Conservation (phyloP, 37 sponge, comb jelly and placozoan species). For the Oscarella lobularis region DNA sequence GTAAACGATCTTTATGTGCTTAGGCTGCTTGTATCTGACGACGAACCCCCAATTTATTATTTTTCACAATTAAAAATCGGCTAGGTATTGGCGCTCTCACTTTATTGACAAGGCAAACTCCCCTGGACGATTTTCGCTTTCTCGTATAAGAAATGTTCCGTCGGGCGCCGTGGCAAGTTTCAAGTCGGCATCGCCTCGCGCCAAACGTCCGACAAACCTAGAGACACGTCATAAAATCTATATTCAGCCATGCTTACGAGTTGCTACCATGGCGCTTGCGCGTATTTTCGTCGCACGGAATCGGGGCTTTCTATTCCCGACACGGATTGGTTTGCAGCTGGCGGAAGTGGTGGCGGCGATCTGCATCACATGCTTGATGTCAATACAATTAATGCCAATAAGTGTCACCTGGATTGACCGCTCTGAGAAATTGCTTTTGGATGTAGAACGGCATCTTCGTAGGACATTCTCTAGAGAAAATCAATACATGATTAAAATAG, state of each 20-base stretch:
- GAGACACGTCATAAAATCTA: not conserved
- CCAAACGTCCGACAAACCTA: slow-evolving; percentile 61
- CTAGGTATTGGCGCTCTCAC: slow-evolving; percentile 29
- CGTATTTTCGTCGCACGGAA: not conserved
- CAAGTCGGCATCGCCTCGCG: slow-evolving; percentile 67
- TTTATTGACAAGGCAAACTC: slow-evolving; percentile 77
- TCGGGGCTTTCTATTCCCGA: not conserved
- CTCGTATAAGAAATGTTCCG: slow-evolving; percentile 73
- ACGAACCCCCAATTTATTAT: not conserved
- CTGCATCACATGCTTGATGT: no score
- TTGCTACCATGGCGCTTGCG: not conserved
- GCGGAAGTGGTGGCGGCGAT: no score
- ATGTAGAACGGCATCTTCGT: not conserved
- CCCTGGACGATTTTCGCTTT: slow-evolving; percentile 71
- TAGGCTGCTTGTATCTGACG: slow-evolving; percentile 53
- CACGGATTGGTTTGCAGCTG: no score
- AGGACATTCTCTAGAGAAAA: not conserved
- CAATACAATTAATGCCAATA: no score
- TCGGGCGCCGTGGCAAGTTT: slow-evolving; percentile 26
- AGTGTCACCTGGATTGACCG: no score
- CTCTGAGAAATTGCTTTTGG: not conserved
- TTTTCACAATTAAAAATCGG: not conserved
- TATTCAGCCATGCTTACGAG: not conserved
- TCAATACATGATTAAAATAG: not conserved
- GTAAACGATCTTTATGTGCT: slow-evolving; percentile 65